Conservation (phyloP, 37 sponge, comb jelly and placozoan genomes). For the Geodia barretti region DNA sequence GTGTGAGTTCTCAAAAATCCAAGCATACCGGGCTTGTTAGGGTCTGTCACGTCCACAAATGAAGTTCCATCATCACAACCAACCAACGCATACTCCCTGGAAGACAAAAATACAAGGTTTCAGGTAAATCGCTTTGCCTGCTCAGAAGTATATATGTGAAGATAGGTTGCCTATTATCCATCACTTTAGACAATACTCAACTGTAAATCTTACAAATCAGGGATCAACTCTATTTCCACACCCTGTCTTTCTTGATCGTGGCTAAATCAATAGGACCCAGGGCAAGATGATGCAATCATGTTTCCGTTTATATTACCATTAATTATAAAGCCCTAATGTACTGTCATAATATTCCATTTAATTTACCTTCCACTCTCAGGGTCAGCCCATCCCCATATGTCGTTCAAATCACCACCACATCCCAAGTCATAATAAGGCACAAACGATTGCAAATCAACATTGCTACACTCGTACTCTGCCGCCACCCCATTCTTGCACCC, state of each 20-base stretch:
- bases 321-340: too few relatives aligned
- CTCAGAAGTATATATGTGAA: too few relatives aligned
- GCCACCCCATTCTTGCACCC: constrained; percentile 56
- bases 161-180: too few relatives aligned
- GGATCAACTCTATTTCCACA: too few relatives aligned
- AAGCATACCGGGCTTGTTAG: constrained; percentile 44
- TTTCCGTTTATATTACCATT: too few relatives aligned
- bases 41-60: constrained; percentile 77
- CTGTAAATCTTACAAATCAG: too few relatives aligned
- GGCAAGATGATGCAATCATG: too few relatives aligned
- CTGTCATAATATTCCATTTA: too few relatives aligned
- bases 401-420: constrained; percentile 61
- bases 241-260: too few relatives aligned
- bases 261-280: too few relatives aligned
- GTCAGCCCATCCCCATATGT: constrained; percentile 86
- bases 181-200: too few relatives aligned
- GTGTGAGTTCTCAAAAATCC: constrained; percentile 70
- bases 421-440: constrained; percentile 54
- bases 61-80: constrained; percentile 69
- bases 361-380: constrained; percentile 36
- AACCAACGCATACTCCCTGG: constrained; percentile 63
- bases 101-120: not conserved
- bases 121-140: too few relatives aligned
- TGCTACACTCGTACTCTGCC: constrained; percentile 70
- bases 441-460: constrained; percentile 64